Percentiles rank a stretch among this genome's conserved stretches.
Evolutionary conservation across 1,140 invertebrate species (phyloP).

Genomic region (Drosophila insularis): DNA sequence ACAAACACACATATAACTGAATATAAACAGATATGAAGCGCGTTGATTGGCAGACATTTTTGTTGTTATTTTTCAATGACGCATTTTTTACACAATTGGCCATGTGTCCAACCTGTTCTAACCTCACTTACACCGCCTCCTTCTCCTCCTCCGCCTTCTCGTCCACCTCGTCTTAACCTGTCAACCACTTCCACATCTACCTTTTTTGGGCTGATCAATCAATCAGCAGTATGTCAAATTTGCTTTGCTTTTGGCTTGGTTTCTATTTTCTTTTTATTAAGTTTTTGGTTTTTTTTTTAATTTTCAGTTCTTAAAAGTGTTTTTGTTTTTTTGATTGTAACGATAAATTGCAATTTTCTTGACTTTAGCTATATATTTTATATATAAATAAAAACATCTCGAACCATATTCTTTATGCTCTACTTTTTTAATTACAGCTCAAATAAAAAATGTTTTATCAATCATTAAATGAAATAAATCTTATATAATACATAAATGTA

Average conservation of each 20-base stretch:
- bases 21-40: neutral
- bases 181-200: neutral
- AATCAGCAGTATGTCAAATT: conserved; percentile 10
- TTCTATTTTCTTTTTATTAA: neutral
- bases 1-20: neutral
- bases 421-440: conserved; percentile 23
- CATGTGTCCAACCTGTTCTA: neutral
- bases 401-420: neutral
- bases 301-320: neutral
- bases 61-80: conserved; percentile 38
- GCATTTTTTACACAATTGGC: conserved; percentile 40
- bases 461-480: conserved; percentile 33
- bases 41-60: conserved; percentile 67
- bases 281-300: neutral
- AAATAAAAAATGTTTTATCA: conserved; percentile 7
- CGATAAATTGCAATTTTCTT: neutral
- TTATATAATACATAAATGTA: conserved; percentile 28
- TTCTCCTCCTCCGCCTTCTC: neutral
- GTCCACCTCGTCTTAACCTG: neutral
- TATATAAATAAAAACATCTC: neutral
- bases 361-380: neutral
- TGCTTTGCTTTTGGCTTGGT: conserved; percentile 9
- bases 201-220: conserved; percentile 6
- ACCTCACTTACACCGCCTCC: neutral
- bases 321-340: neutral